Percentiles rank a stretch among this genome's conserved stretches.
Conservation (phyloP, 2,888 invertebrate species). For the Tromatobia lineatoria region DNA sequence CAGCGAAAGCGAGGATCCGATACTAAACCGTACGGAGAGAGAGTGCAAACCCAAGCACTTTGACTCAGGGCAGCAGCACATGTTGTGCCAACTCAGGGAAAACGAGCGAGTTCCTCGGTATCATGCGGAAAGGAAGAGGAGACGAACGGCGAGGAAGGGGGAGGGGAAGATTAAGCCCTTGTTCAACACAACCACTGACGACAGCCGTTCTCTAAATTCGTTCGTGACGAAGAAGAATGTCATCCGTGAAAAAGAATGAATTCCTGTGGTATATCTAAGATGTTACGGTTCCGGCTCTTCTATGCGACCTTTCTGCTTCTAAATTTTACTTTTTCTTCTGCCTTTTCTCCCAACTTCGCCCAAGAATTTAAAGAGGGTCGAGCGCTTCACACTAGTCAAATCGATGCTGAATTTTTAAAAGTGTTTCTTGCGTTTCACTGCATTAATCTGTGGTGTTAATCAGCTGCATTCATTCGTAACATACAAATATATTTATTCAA, state of each 20-base stretch:
- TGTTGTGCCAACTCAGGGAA: constrained; percentile 85
- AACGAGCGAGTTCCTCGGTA: constrained; percentile 78
- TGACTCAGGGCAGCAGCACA: constrained; percentile 81
- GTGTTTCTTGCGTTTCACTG: no score
- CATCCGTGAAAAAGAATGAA: constrained; percentile 25
- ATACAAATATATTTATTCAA: no score
- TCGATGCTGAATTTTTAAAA: no score
- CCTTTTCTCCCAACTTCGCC: background rate
- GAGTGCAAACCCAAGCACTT: constrained; percentile 84
- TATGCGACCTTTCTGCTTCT: background rate
- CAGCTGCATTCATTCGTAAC: no score
- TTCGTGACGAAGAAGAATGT: constrained; percentile 51
- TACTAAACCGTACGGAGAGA: constrained; percentile 75
- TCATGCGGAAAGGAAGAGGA: constrained; percentile 73
- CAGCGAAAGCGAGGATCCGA: constrained; percentile 82
- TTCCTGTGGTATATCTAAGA: constrained; percentile 16
- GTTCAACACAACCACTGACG: constrained; percentile 76
- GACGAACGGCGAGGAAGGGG: constrained; percentile 44
- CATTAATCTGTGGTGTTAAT: no score
- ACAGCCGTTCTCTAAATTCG: constrained; percentile 57
- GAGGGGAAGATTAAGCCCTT: constrained; percentile 77
- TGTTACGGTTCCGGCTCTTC: constrained; percentile 16
- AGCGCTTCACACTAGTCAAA: no score
- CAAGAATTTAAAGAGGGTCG: background rate
- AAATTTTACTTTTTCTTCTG: background rate